Percentiles rank a stretch among this genome's conserved stretches.
Conservation (phyloP, 2,113 vertebrate species). For the Passer domesticus region DNA sequence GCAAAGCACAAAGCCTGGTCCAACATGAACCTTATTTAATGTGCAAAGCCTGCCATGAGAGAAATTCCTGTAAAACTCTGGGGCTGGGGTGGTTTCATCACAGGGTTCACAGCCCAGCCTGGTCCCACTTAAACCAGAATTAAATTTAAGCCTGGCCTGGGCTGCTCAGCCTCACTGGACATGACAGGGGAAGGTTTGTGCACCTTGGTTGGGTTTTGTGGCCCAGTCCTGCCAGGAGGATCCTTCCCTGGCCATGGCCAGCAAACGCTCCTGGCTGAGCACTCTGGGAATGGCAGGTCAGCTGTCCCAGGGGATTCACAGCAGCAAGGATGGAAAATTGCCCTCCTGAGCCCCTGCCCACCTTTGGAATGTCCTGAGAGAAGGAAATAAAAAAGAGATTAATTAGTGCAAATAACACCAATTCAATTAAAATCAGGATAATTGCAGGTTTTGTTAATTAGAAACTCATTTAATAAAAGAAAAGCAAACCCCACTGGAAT, state of each 20-base stretch:
- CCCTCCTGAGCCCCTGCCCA: not conserved
- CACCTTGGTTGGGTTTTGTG: not conserved
- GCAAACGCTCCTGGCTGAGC: not conserved
- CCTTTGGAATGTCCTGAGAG: not conserved
- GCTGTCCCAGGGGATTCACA: rapidly evolving
- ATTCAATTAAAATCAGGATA: not conserved
- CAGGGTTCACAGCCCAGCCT: not conserved
- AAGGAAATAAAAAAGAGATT: not conserved
- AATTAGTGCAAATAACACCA: rapidly evolving
- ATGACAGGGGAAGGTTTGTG: not conserved
- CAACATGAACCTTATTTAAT: not conserved
- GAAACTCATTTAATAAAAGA: not conserved
- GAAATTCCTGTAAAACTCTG: not conserved
- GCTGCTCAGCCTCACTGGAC: not conserved
- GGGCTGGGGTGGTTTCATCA: not conserved
- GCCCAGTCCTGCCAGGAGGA: rapidly evolving
- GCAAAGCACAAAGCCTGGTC: not conserved
- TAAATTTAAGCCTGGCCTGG: not conserved
- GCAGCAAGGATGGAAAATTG: not conserved
- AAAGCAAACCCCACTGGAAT: not conserved
- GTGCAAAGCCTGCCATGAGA: not conserved
- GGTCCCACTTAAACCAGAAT: not conserved
- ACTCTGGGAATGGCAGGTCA: not conserved
- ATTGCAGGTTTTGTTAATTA: not conserved
- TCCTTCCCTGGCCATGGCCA: rapidly evolving